Conservation (phyloP, 2,888 invertebrate species). For the Hipparchia semele region DNA sequence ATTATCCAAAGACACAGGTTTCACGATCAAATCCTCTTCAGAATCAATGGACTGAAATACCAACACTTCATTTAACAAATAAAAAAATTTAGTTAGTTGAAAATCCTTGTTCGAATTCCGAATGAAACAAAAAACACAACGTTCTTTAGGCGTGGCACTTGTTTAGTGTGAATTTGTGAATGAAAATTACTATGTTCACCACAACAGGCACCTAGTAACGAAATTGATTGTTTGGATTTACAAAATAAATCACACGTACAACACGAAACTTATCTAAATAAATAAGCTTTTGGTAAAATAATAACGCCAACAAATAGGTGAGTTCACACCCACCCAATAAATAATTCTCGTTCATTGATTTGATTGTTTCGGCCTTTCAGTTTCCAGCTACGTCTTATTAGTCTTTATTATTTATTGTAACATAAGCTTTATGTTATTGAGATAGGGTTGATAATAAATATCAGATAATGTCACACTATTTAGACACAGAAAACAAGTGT, state of each 20-base stretch:
- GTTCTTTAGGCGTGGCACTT: conserved; percentile 71
- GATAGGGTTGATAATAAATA: conserved; percentile 34
- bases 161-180: conserved; percentile 58
- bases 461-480: background rate
- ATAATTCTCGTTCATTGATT: conserved; percentile 39
- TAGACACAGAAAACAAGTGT: conserved; percentile 20
- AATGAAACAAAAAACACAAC: conserved; percentile 38
- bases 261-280: conserved; percentile 1
- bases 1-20: conserved; percentile 86
- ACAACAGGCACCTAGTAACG: background rate
- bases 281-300: conserved; percentile 27
- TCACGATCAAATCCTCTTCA: conserved; percentile 80
- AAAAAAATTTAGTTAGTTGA: conserved; percentile 5
- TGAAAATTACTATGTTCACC: conserved; percentile 52
- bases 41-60: conserved; percentile 73
- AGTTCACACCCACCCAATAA: conserved; percentile 42
- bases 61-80: conserved; percentile 45
- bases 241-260: conserved; percentile 15
- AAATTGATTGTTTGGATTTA: conserved; percentile 12
- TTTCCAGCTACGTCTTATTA: conserved; percentile 37
- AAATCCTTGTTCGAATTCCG: conserved; percentile 13
- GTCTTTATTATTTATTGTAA: conserved; percentile 34
- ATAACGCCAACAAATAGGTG: conserved; percentile 28
- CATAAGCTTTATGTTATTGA: conserved; percentile 32
- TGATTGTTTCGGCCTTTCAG: conserved; percentile 28